Evolutionary conservation across 2,797 vertebrate genomes (phyloP).

Genomic region (Glyptemys insculpta): DNA sequence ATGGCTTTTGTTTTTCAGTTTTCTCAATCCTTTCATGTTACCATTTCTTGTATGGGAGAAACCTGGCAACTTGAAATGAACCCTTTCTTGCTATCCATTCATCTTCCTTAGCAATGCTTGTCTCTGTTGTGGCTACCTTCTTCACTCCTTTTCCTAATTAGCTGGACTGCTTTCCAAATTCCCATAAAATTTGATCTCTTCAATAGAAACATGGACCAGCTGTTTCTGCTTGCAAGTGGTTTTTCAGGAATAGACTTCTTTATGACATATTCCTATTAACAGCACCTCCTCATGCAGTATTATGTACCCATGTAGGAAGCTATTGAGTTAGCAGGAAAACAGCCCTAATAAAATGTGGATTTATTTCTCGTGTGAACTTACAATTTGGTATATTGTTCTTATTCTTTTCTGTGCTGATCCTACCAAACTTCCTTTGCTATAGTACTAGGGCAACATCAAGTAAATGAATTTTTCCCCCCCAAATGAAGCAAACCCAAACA

Average conservation of each 20-base stretch:
- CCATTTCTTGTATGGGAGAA: not conserved
- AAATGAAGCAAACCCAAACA: not conserved
- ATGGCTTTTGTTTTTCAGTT: not conserved
- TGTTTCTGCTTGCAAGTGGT: not conserved
- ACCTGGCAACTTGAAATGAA: accelerated
- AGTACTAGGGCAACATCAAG: not conserved
- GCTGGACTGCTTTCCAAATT: not conserved
- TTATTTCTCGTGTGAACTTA: not conserved
- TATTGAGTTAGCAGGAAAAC: not conserved
- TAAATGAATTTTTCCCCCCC: not conserved
- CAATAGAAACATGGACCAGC: not conserved
- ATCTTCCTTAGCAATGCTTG: not conserved
- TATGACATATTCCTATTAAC: not conserved
- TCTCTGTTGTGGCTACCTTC: not conserved
- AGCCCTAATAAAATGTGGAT: not conserved
- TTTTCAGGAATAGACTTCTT: not conserved
- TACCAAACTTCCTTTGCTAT: not conserved
- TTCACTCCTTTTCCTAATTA: not conserved
- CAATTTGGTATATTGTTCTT: not conserved
- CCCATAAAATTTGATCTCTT: not conserved
- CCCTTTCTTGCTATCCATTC: not conserved
- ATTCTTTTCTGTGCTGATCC: not conserved
- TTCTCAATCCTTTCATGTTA: not conserved
- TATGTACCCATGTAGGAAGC: not conserved
- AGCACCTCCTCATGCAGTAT: not conserved